Evolutionary conservation across 2,888 invertebrate genomes (phyloP).

Genomic region (Trimorus sp.): DNA sequence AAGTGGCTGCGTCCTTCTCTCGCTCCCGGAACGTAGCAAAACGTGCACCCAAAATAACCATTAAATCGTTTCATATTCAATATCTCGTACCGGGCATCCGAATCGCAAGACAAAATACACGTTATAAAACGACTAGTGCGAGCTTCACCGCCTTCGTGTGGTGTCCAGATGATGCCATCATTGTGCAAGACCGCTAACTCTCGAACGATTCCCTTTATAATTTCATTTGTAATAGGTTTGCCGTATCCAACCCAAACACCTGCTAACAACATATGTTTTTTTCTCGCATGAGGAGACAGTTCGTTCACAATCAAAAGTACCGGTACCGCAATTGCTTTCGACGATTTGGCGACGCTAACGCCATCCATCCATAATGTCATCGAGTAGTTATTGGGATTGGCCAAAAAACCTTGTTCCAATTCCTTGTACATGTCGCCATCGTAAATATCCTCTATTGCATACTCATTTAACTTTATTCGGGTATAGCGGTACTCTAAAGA

Average conservation of each 20-base stretch:
- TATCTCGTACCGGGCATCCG: slow-evolving; percentile 13
- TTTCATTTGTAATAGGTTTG: neutral
- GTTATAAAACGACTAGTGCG: slow-evolving; percentile 13
- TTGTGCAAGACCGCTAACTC: neutral
- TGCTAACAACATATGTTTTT: slow-evolving; percentile 3
- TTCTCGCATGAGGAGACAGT: slow-evolving; percentile 25
- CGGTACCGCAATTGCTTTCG: slow-evolving; percentile 29
- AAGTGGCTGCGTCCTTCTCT: neutral
- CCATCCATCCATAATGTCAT: slow-evolving; percentile 25
- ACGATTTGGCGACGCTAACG: slow-evolving; percentile 20
- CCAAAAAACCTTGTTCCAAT: slow-evolving; percentile 7
- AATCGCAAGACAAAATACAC: slow-evolving; percentile 6
- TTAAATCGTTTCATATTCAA: slow-evolving; percentile 20
- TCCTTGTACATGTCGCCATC: slow-evolving; percentile 4
- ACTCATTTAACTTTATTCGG: slow-evolving; percentile 16
- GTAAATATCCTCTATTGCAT: slow-evolving; percentile 28
- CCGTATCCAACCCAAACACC: neutral
- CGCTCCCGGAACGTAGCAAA: slow-evolving; percentile 7
- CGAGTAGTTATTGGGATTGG: slow-evolving; percentile 8
- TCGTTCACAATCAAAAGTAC: slow-evolving; percentile 14
- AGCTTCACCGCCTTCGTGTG: neutral
- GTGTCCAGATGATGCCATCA: slow-evolving; percentile 25
- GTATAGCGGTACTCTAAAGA: slow-evolving; percentile 29
- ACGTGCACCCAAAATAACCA: slow-evolving; percentile 13
- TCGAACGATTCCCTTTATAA: neutral